Base-by-base conservation (phyloP, 2,113 vertebrate genomes). In the Danionella cerebrum region DNA sequence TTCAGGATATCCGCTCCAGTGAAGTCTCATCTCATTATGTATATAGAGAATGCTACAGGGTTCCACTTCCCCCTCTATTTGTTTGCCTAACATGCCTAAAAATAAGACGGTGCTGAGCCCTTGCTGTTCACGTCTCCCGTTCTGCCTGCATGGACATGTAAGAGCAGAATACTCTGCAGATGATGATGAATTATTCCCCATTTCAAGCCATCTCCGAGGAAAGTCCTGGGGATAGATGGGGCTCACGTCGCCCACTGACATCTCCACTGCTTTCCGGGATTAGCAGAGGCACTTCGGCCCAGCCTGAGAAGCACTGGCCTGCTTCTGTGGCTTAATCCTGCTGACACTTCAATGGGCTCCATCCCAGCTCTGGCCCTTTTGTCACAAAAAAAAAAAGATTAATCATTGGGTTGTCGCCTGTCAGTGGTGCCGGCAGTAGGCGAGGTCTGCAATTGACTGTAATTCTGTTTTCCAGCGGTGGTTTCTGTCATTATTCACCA, bases 301-400 rank as follows among this genome's bases (percentile, higher is more conserved):
- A 55, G 59, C 62, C 48, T 51, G 54, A 35, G 53, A 53, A 36
- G 18, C 10, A 21, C 19, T 18, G 27, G 39, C 35, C 52, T 39
- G 39, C 63, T 29, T 50, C 71, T 35, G 72, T 52, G 57, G 70
- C 55, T 76, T 79, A 82, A 77, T 79, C 77, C 73, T 74, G 65
- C 72, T 77, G 80, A 77, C 65, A 75, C 80, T 81, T 81, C 70
- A 78, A 79, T 71, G 76, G 45, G 24, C 22, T 51, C 58, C 27
- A 70, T 38, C 27, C 36, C 6, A 5, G 35, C 57, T 35, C 33
- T 2, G 50, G 22, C 18, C 58, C 14, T 31, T 48, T 65, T 72
- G 36, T 27, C 16, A 53, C 10, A 53, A 11, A 53, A n/a, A 67
- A 27, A 42, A 35, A 67, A 68, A 48, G 41, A 72, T 76, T 71